Evolutionary conservation across 2,888 invertebrate species (phyloP), one percentile per base, ranked within the genome.

Genomic region (Teinopalpus imperialis): DNA sequence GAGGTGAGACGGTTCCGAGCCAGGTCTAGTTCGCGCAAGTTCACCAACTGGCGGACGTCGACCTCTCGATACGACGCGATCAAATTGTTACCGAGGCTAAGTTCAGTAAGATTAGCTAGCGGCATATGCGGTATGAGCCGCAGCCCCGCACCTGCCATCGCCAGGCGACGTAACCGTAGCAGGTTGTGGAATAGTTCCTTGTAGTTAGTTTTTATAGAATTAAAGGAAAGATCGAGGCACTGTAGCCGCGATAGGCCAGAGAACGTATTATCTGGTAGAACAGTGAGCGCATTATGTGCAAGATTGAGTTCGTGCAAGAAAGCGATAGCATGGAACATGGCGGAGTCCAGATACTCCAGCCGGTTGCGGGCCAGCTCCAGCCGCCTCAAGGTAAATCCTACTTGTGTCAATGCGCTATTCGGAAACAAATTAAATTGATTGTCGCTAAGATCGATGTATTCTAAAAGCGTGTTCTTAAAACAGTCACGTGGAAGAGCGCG

Each of bases 181-280:
- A 94, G 90, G 65, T 94, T 94, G 57, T 94, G 93, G 56, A 96
- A 94, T 2, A 96, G 89, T 74, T 96, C 95, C 58, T 94, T 94
- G 59, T 94, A 92, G 71, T 94, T 94, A 7, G 95, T 93, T 50
- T 95, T 92, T 14, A 96, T 81, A 1, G 91, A 89, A 74, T 96
- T 96, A 39, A 91, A 90, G 23, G 94, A 93, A 7, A 96, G 82
- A 66, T 96, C 94, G 41, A 96, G 81, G 44, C 91, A 90, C 51
- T 94, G 90, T 36, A 95, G 86, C 53, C 93, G 92, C 23, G 92
- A 91, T 10, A 96, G 81, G 43, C 93, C 93, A 1, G 93, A 92
- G 63, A 96, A 95, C 1, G 95, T 94, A 66, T 94, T 95, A 67
- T 96, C 96, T 0, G 95, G 94, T 29, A 96, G 80, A 45, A 94